Conservation (phyloP, 1,140 invertebrate genomes). For the Paramacrobiotus metropolitanus region DNA sequence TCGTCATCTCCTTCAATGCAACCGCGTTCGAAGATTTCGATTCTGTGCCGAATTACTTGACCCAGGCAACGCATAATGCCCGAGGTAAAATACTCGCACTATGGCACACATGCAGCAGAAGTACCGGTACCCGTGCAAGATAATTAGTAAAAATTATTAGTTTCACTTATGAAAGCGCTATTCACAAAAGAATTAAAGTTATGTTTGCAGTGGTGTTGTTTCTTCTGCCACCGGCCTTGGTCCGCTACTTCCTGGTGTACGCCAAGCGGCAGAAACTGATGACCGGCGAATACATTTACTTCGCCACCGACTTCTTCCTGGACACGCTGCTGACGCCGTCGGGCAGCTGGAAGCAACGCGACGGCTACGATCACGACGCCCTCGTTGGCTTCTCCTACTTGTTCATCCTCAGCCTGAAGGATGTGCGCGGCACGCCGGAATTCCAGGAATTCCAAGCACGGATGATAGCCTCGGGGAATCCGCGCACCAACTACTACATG, state of each 20-base stretch:
- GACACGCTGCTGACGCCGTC: not conserved
- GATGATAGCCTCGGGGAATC: not conserved
- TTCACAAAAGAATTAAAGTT: not conserved
- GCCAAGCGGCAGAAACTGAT: not conserved
- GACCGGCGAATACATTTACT: not conserved
- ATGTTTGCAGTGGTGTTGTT: not conserved
- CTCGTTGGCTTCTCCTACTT: not conserved
- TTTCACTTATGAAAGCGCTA: not conserved
- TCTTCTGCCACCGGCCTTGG: not conserved
- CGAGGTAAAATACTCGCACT: not conserved
- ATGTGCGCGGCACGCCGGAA: not conserved
- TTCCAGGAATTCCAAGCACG: not conserved
- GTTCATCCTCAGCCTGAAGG: not conserved
- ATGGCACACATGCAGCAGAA: not conserved
- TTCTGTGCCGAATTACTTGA: not conserved
- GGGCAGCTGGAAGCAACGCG: not conserved
- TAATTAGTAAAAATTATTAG: not conserved
- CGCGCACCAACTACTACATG: not conserved
- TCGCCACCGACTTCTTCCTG: not conserved
- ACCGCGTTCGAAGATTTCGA: not conserved
- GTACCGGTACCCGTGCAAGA: not conserved
- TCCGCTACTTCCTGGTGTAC: not conserved
- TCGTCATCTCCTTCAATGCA: not conserved
- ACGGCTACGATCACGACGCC: not conserved
- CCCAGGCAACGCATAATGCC: no score